Conservation (phyloP, 2,888 invertebrate genomes). For the Eupelmus urozonus region DNA sequence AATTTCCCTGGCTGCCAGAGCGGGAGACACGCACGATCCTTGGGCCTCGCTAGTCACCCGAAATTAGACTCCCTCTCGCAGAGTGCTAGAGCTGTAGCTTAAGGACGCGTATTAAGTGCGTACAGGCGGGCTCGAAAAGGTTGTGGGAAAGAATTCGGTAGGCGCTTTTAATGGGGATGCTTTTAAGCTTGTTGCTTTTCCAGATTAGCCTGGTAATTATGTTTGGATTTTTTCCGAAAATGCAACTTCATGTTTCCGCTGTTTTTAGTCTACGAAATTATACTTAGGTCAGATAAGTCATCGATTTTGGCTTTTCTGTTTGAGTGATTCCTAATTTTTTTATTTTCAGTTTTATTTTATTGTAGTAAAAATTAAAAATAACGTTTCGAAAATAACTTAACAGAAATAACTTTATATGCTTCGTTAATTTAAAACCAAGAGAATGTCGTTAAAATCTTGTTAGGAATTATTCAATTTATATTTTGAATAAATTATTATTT, state of each 20-base stretch:
- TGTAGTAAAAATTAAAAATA: too few species aligned
- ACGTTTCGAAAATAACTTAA: too few species aligned
- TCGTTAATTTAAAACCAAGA: too few species aligned
- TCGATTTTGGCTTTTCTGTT: too few species aligned
- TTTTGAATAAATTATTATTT: too few species aligned
- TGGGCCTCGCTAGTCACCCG: conserved; percentile 28
- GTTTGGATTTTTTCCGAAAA: neutral
- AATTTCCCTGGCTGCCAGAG: conserved; percentile 51
- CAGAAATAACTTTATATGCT: too few species aligned
- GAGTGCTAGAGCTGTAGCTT: conserved; percentile 13
- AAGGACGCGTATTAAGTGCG: conserved; percentile 46
- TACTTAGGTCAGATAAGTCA: too few species aligned
- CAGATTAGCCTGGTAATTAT: neutral
- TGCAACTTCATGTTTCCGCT: neutral
- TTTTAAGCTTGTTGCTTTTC: neutral
- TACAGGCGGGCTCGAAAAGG: conserved; percentile 25
- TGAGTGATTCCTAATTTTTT: too few species aligned
- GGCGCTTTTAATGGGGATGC: conserved; percentile 1
- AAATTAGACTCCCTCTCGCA: conserved; percentile 55
- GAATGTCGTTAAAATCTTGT: too few species aligned
- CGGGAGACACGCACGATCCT: conserved; percentile 38
- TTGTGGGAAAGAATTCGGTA: conserved; percentile 47
- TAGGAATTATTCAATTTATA: too few species aligned
- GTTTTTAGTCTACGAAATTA: too few species aligned
- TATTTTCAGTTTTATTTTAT: too few species aligned